phyloP scores from a whole-genome alignment of 2,113 vertebrate genomes.

The Notothenia rossii region DNA sequence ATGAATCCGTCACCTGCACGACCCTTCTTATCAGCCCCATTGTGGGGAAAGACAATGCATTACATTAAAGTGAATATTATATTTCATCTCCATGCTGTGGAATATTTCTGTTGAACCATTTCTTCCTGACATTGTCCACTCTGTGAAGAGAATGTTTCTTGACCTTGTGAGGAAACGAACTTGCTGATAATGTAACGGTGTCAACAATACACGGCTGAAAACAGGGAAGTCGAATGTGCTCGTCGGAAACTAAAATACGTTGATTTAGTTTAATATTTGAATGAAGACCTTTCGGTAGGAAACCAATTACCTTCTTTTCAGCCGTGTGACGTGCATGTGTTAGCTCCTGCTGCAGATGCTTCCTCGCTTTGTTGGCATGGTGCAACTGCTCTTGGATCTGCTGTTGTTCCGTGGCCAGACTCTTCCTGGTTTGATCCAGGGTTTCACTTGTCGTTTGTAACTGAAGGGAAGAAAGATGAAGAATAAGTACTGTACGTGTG shows the following conservation, averaged over 20 bases:
- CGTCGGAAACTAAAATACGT: neutral
- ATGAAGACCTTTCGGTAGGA: constrained; percentile 19
- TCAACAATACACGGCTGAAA: constrained; percentile 32
- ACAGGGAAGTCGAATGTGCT: constrained; percentile 3
- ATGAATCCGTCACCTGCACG: constrained; percentile 73
- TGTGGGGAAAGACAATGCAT: constrained; percentile 75
- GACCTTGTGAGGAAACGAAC: constrained; percentile 18
- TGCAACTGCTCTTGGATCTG: constrained; percentile 77
- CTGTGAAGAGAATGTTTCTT: constrained; percentile 25
- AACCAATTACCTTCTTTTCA: constrained; percentile 78
- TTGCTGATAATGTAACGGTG: neutral
- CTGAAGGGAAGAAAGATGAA: constrained; percentile 41
- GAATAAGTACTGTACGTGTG: constrained; percentile 3
- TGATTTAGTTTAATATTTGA: constrained; percentile 15
- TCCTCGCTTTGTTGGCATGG: constrained; percentile 65
- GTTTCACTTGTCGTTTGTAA: constrained; percentile 67
- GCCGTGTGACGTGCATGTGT: constrained; percentile 53
- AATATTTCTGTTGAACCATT: constrained; percentile 40
- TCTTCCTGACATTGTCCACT: constrained; percentile 14
- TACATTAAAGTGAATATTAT: constrained; percentile 75
- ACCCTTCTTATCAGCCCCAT: constrained; percentile 74
- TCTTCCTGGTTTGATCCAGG: constrained; percentile 63
- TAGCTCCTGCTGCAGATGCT: constrained; percentile 66
- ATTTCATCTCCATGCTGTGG: constrained; percentile 57
- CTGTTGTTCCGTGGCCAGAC: constrained; percentile 67